Evolutionary conservation across 2,888 invertebrate genomes (phyloP), one percentile per base, ranked within the genome.

Genomic region (Cerceris ruficornis): DNA sequence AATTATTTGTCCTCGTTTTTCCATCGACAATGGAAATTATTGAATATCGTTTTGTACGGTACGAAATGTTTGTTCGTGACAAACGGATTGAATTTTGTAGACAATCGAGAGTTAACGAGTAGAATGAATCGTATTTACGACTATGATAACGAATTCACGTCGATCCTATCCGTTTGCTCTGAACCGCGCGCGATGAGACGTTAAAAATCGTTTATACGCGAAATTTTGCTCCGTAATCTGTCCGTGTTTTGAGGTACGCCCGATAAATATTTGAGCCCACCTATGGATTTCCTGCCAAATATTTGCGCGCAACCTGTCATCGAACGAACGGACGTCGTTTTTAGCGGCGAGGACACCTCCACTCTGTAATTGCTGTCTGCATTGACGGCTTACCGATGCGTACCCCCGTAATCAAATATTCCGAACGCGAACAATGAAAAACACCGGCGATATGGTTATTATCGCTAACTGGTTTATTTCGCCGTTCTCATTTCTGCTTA

Each of bases 201-300:
- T 76, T 82, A 84, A 83, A 83, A 83, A 76, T 75, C 62, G 72
- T 67, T 76, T 65, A 46, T 71, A 67, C 46, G 13, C 13, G 69
- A 82, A 78, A 71, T 72, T 75, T 69, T 67, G 69, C 62, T 28
- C 69, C 68, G 64, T 75, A 78, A 75, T 74, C 75, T 77, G 77
- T 80, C 77, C 71, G 75, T 28, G 28, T 83, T 79, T 83, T 61
- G 80, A 54, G 75, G 52, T 54, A 57, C 57, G 65, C 41, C 70
- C 69, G 69, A 75, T 72, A 84, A 85, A 85, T 86, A 84, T 85
- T 85, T 86, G 80, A 75, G 69, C 42, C 46, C 71, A 50, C 67
- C 62, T 72, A 81, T 79, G 77, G 78, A 84, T 85, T 82, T 84
- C 78, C 80, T 70, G 65, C 69, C 82, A 86, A 85, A 85, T 86